These are phyloP conservation scores for Oryzias curvinotus DNA, from an alignment of 2,113 vertebrate genomes.

Conservation along the genomic window DNA sequence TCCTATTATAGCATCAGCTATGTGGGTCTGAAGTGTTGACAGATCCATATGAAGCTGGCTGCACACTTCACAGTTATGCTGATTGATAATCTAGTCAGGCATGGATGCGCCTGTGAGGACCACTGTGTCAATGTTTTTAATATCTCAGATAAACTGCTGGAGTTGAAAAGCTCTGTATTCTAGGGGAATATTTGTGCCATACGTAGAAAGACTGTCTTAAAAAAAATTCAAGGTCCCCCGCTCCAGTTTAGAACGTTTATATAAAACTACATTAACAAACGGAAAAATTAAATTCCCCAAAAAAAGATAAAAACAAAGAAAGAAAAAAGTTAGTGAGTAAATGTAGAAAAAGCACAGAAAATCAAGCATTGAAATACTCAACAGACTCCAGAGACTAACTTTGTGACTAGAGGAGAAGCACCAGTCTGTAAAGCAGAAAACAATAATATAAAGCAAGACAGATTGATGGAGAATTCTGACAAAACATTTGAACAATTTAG, in stretches of 20 bases:
- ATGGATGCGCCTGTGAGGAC: neutral
- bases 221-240: neutral
- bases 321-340: neutral
- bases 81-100: neutral
- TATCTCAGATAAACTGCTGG: conserved; percentile 14
- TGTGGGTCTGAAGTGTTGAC: conserved; percentile 43
- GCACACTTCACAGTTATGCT: conserved; percentile 23
- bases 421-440: conserved; percentile 57
- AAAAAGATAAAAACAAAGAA: neutral
- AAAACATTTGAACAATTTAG: neutral
- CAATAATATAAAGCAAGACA: conserved; percentile 23
- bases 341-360: conserved; percentile 6
- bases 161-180: neutral
- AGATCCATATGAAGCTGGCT: conserved; percentile 25
- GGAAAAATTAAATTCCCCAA: neutral
- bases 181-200: conserved; percentile 6
- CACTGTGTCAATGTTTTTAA: conserved; percentile 1
- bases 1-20: conserved; percentile 43
- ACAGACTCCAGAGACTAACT: conserved; percentile 64
- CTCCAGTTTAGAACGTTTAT: neutral
- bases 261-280: neutral
- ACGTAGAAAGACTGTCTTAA: neutral
- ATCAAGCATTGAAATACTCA: conserved; percentile 7
- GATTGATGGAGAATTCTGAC: conserved; percentile 17
- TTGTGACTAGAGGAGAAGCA: conserved; percentile 49